Evolutionary conservation across 2,888 invertebrate genomes (phyloP), one percentile per base, ranked within the genome.

Genomic region (Chloroclystis v-ata): DNA sequence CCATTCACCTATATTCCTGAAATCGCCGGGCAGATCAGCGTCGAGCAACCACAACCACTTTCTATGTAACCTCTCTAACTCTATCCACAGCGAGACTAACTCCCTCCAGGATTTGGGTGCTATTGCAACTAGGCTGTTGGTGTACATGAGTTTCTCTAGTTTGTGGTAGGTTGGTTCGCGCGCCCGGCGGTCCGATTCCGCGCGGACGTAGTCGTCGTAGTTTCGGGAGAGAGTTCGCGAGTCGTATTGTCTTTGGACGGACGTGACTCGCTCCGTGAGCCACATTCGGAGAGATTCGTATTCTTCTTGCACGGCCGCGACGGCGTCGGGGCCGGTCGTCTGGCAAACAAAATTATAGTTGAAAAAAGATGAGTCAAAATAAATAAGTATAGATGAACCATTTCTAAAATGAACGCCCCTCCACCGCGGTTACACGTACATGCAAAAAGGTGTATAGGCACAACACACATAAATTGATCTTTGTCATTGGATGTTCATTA

Each of bases 41-140:
- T 98, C 98, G 59, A 98, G 82, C 40, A 95, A 89, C 95, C 96
- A 95, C 61, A 96, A 90, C 97, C 98, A 98, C 67, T 92, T 91
- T 63, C 93, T 89, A 83, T 96, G 90, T 82, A 95, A 89, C 62
- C 89, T 84, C 69, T 95, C 93, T 42, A 97, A 89, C 68, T 94
- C 92, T 59, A 91, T 91, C 97, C 97, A 97, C 24, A 95, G 88
- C 25, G 89, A 88, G 61, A 94, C 92, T 10, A 97, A 90, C 63
- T 94, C 93, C 44, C 91, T 90, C 97, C 97, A 97, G n/a, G 94
- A 93, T 59, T 95, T 94, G 35, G 92, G 90, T 4, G 95, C 94
- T 52, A 97, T 92, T 60, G 94, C 94, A 52, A 95, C 91, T 65
- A 95, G 89, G 67, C 93, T 93, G 69, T 95, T 94, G 1, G 93